Base-by-base conservation (phyloP, 2,797 vertebrate species). In the Nannoperca obscura region DNA sequence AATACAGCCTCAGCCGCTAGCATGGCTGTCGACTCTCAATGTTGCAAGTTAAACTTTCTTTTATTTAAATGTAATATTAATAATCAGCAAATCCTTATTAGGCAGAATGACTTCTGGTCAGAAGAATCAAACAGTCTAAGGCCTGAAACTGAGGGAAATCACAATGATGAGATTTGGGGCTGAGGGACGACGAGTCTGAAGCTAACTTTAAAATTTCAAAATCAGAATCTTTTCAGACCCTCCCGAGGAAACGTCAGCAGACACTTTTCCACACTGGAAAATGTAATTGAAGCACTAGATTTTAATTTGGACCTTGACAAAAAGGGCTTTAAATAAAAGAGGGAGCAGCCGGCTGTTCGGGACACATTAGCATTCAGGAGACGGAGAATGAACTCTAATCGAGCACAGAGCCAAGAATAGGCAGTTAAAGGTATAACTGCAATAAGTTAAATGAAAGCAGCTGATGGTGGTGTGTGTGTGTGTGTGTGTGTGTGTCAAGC, bases 231-330 rank as follows among this genome's bases (percentile, higher is more conserved):
- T 78, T 70, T 71, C 71, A 70, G 73, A 65, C 22, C 49, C 65
- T 75, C 63, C 2, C 0, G 57, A 76, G 78, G 70, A 60, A 27
- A 64, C 74, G 40, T 52, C 34, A 30, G 71, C 59, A 73, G 81
- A 65, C 74, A 76, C 72, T 73, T 86, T 62, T 47, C 67, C 69
- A 76, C 60, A 55, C 13, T 64, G 55, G 53, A 74, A 84, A 82
- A 84, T 82, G 69, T 75, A 87, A 89, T 75, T 81, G 81, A 88
- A 86, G 82, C 67, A 46, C 44, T 57, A 71, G 78, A 84, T 80
- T 88, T 89, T 86, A 88, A 92, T 89, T 86, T 90, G 83, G 74
- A 89, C 80, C 86, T 80, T 86, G 77, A 88, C 77, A 78, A 85
- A 85, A 85, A 79, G 78, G 55, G 66, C 36, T 84, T 88, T 85